Base-by-base conservation (phyloP, 2,888 invertebrate genomes). In the Zhuqinia jingwanae region DNA sequence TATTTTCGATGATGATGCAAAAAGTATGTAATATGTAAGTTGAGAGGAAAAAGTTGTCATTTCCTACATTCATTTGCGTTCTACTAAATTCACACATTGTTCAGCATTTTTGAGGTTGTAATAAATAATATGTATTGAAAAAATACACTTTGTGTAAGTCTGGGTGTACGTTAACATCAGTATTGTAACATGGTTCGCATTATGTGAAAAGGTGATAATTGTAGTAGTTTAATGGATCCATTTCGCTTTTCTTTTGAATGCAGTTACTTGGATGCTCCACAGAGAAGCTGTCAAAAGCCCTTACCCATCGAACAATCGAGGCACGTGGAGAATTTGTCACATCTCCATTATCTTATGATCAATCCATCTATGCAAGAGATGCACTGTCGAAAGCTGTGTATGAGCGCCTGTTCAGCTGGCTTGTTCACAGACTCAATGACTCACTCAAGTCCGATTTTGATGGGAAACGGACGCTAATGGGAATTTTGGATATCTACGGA, bases 401-500 rank as follows among this genome's bases (percentile, higher is more conserved):
- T 91, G 97, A 97, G 92, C 95, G 97, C 77, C 94, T 97, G 89
- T 98, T 98, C 93, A 95, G 96, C 88, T 98, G 98, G 98, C 94
- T 98, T 25, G 97, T 98, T 13, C 93, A 94, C 50, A 94, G 96
- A 89, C 94, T 98, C 76, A 98, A 98, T 93, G 92, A 94, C 36
- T 96, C 97, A 0, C 93, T 97, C 27, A 94, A 95, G 81, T 94
- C 95, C 0, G 87, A 91, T 11, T 94, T 93, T 56, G 93, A 94
- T 20, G 93, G 93, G 0, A 94, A 93, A 87, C 95, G 95, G 25
- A 94, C 94, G 1, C 96, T 97, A 0, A 96, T 98, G 93, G 98
- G 98, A 1, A 96, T 98, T 90, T 93, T 98, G 90, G 98, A 98
- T 92, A 98, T 98, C 91, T 98, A 98, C 91, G 98, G 98, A 73